Conservation (phyloP, 2,797 vertebrate genomes). For the Enteromius afrohamiltoni region DNA sequence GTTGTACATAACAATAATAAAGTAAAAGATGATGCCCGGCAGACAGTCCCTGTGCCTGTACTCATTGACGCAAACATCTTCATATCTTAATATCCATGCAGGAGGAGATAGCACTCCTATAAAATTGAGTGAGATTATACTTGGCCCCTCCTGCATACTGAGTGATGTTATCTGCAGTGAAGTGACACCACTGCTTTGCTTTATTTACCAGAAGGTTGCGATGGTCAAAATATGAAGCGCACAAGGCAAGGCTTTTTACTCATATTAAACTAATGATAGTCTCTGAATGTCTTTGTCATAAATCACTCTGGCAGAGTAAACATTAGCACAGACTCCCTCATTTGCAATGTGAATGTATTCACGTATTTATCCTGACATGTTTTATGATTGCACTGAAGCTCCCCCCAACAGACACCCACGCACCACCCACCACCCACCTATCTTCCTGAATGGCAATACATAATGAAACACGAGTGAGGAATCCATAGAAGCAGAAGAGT, state of each 20-base stretch:
- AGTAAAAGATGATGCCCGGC: conserved; percentile 6
- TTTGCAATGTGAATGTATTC: conserved; percentile 79
- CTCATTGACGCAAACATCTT: conserved; percentile 39
- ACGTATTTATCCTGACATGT: conserved; percentile 84
- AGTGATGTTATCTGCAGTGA: conserved; percentile 68
- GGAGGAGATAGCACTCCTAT: conserved; percentile 37
- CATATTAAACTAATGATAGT: conserved; percentile 72
- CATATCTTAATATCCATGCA: conserved; percentile 45
- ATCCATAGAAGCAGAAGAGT: conserved; percentile 61
- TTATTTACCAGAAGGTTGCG: conserved; percentile 70
- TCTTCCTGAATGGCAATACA: conserved; percentile 78
- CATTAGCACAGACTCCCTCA: conserved; percentile 73
- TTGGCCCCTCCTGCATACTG: conserved; percentile 58
- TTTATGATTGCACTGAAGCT: conserved; percentile 82
- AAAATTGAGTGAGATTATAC: conserved; percentile 62
- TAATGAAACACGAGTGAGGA: conserved; percentile 77
- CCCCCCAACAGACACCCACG: conserved; percentile 48
- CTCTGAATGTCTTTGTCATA: conserved; percentile 73
- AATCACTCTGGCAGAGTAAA: conserved; percentile 76
- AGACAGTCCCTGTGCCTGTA: background rate
- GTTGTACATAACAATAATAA: background rate
- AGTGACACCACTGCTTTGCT: conserved; percentile 68
- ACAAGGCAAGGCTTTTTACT: conserved; percentile 62
- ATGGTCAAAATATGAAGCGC: conserved; percentile 71
- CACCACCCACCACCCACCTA: conserved; percentile 62